phyloP scores from a whole-genome alignment of 1,140 invertebrate genomes.

The Papilio machaon region DNA sequence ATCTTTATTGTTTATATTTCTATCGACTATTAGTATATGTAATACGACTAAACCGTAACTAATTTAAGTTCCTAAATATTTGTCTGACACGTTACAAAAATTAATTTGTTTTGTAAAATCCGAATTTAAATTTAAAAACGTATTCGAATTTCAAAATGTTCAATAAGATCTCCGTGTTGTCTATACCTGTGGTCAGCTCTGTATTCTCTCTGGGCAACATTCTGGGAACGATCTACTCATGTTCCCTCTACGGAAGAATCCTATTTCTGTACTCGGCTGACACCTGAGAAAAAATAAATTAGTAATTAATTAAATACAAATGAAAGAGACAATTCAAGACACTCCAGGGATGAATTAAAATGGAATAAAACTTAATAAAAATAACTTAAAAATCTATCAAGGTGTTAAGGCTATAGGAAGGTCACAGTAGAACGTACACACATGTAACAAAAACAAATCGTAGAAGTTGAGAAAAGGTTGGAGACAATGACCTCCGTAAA shows the following conservation, averaged over 20 bases:
- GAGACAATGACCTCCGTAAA: too few relatives aligned
- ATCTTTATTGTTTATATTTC: slow-evolving; percentile 17
- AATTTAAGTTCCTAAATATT: not conserved
- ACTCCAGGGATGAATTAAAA: too few relatives aligned
- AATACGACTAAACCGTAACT: not conserved
- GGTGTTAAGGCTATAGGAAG: too few relatives aligned
- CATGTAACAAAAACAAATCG: too few relatives aligned
- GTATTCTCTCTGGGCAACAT: slow-evolving; percentile 69
- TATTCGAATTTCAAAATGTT: slow-evolving; percentile 3
- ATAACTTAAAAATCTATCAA: too few relatives aligned
- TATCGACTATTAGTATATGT: slow-evolving; percentile 20
- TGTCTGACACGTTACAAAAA: too few relatives aligned
- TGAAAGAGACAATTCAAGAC: too few relatives aligned
- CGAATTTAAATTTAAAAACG: not conserved
- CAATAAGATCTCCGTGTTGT: not conserved
- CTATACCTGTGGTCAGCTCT: slow-evolving; percentile 38
- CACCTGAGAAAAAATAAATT: slow-evolving; percentile 58
- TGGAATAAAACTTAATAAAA: too few relatives aligned
- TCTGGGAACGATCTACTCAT: slow-evolving; percentile 56
- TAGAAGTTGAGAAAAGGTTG: too few relatives aligned
- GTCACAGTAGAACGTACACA: too few relatives aligned
- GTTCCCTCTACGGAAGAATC: slow-evolving; percentile 66
- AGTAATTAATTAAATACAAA: not conserved
- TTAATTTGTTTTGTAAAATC: not conserved
- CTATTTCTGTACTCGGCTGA: slow-evolving; percentile 51